Evolutionary conservation across 2,113 vertebrate genomes (phyloP).

Genomic region (Corynorhinus townsendii): DNA sequence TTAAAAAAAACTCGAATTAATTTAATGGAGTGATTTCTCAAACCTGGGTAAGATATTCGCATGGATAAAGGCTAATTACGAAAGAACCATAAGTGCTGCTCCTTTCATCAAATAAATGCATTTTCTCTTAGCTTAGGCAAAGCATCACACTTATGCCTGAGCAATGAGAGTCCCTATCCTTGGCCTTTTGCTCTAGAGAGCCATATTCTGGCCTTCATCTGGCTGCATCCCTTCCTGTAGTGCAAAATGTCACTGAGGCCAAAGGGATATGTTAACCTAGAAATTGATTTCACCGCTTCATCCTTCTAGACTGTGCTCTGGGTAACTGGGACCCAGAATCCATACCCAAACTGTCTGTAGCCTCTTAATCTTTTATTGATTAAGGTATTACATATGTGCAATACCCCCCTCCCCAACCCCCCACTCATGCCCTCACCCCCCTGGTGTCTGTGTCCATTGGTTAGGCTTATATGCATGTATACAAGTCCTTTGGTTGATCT

Average conservation of each 20-base stretch:
- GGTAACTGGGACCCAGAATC: not conserved
- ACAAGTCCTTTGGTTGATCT: too few relatives aligned
- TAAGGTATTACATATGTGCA: not conserved
- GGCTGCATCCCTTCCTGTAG: not conserved
- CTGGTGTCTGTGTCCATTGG: too few relatives aligned
- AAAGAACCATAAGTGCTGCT: not conserved
- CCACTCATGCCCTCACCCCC: too few relatives aligned
- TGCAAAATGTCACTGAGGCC: not conserved
- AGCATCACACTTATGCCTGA: not conserved
- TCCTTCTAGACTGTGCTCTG: not conserved
- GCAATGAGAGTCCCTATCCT: not conserved
- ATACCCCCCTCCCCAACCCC: too few relatives aligned
- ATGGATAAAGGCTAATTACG: not conserved
- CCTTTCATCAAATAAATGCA: not conserved
- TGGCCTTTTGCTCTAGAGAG: not conserved
- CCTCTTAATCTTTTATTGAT: not conserved
- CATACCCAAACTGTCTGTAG: not conserved
- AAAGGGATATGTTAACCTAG: not conserved
- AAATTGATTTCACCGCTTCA: not conserved
- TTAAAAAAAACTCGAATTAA: not conserved
- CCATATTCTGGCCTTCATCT: not conserved
- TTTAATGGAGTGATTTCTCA: not conserved
- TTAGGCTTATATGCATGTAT: too few relatives aligned
- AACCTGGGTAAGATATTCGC: not conserved
- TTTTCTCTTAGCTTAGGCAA: not conserved